Evolutionary conservation across 2,797 vertebrate genomes (phyloP), one percentile per base, ranked within the genome.

Genomic region (Notamacropus eugenii): DNA sequence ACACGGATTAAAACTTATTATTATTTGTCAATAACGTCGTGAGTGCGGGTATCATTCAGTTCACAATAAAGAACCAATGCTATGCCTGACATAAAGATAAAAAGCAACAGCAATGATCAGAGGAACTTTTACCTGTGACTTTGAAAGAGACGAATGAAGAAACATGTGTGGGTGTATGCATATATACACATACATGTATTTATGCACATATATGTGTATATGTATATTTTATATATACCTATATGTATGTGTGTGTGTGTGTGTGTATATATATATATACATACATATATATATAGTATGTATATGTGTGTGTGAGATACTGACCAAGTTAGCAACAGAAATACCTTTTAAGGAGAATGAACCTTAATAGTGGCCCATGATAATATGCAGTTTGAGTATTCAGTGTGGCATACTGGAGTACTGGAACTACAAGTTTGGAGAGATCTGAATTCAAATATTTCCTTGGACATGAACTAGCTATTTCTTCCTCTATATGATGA

Each of bases 41-140:
- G 0, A 5, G 0, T 0, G 19, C 4, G 55, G 13, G 16, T 31
- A 2, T 14, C 50, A 22, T 1, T 10, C 0, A 40, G 0, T 4
- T 46, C 28, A 8, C 3, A 19, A 31, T 1, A 54, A 56, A 59
- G 22, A 28, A 10, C 0, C 1, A 12, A 31, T 28, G 34, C 54
- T 29, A 1, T 0, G 16, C 91, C 28, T n/a, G 6, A 91, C 54
- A 90, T 54, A 27, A 6, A 50, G n/a, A 57, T 8, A 54, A 94
- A 50, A 67, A 67, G 14, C 0, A 90, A 3, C 28, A 1, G 40
- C 28, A 31, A 19, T 1, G 34, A 31, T 34, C 0, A 0, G 50
- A 8, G 40, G 0, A 0, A 5, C 14, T 19, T 29, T 28, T 27
- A 90, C 92, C 31, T 34, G 82, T 59, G 55, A 91, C 31, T 5